Base-by-base conservation (phyloP, 1,140 invertebrate genomes). In the Drosophila suzukii region DNA sequence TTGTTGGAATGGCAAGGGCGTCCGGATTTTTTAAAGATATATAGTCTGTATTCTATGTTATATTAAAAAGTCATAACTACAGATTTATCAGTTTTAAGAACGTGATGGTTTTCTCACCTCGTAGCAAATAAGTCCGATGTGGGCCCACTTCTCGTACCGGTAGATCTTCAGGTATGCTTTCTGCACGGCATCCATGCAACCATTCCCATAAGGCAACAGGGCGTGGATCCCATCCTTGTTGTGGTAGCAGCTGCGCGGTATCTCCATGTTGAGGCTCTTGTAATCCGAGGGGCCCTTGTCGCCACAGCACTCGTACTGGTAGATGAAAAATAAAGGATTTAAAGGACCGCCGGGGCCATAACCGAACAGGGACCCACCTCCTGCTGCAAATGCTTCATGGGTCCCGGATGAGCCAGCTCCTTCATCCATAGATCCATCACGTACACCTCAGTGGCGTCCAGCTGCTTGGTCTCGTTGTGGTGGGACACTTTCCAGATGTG, bases 221-320 rank as follows among this genome's bases (percentile, higher is more conserved):
- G 81, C 85, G 32, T 82, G 85, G 17, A 91, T 68, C 0, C 77
- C 75, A 6, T 90, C 75, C 34, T 84, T 60, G 47, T 46, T 75
- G 39, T 80, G 81, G 46, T 76, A 91, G 24, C 90, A 91, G 55
- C 83, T 91, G n/a, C 59, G 43, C 0, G 90, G 90, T 27, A 88
- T 70, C 34, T 59, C 81, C 41, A 91, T 55, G 13, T 58, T 66
- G 8, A 75, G 41, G 13, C 62, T 79, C 0, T 56, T 79, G 20
- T 91, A 91, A 38, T 91, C 90, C 15, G 50, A 15, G 50, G 17
- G 78, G 27, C 83, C 76, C 11, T 78, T 62, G 41, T 78, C 56
- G 15, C 90, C 90, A 20, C 90, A 91, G 62, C 90, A 91, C 47
- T 88, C 71, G 15, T 91, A 91, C 90, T 91, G n/a, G 0, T 41